Evolutionary conservation across 2,113 vertebrate genomes (phyloP).

Genomic region (Neodontobutis hainanensis): DNA sequence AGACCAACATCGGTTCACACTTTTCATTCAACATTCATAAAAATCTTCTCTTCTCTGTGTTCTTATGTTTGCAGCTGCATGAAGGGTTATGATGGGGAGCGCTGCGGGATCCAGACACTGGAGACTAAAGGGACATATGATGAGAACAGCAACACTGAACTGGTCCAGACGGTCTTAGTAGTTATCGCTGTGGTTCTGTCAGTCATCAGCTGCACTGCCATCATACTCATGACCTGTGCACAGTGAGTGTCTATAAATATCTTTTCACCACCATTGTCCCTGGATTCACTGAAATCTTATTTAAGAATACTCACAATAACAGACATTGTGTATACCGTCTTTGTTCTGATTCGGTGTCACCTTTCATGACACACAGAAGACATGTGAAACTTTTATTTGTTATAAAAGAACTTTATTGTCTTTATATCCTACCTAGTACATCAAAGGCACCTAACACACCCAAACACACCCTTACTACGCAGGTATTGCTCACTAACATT

Average conservation of each 20-base stretch:
- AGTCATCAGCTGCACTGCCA: constrained; percentile 76
- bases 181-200: constrained; percentile 78
- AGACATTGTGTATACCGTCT: neutral
- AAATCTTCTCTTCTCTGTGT: neutral
- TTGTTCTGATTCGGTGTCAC: neutral
- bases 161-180: constrained; percentile 73
- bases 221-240: constrained; percentile 78
- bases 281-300: too few relatives aligned
- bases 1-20: too few relatives aligned
- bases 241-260: constrained; percentile 71
- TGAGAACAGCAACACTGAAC: constrained; percentile 12
- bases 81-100: constrained; percentile 76
- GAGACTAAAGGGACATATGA: constrained; percentile 6
- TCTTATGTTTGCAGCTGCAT: constrained; percentile 66
- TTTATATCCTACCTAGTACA: constrained; percentile 36
- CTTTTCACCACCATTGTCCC: neutral
- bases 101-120: constrained; percentile 77
- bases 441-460: constrained; percentile 59
- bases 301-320: too few relatives aligned
- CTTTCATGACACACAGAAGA: neutral
- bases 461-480: constrained; percentile 47
- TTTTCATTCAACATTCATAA: too few relatives aligned
- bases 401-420: neutral
- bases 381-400: neutral
- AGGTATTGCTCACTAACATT: constrained; percentile 39